Evolutionary conservation across 37 sponge, comb jelly and placozoan species (phyloP).

Genomic region (Halichondria panicea): DNA sequence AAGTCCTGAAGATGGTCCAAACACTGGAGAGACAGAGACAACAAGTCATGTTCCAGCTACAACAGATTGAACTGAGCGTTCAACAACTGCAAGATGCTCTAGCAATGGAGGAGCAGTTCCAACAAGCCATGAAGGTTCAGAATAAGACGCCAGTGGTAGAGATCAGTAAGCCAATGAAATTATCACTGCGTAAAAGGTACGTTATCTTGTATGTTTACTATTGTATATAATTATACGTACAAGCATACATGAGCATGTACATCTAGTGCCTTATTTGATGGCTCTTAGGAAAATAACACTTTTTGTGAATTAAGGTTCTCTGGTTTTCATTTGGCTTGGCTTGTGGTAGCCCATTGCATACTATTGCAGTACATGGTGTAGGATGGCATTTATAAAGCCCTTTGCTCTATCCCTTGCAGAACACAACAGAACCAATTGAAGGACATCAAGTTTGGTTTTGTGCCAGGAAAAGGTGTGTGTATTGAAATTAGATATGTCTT

Average conservation of each 20-base stretch:
- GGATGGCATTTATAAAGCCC: neutral
- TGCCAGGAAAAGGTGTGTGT: constrained; percentile 25
- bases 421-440: constrained; percentile 75
- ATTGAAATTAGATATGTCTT: neutral
- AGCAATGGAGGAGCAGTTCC: constrained; percentile 23
- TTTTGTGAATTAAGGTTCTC: neutral
- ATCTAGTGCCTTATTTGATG: too few relatives aligned
- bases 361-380: too few relatives aligned
- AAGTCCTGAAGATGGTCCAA: constrained; percentile 24
- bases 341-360: too few relatives aligned
- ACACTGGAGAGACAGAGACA: constrained; percentile 50
- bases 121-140: constrained; percentile 35
- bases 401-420: constrained; percentile 23
- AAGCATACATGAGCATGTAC: too few relatives aligned
- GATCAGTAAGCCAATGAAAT: constrained; percentile 27
- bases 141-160: neutral
- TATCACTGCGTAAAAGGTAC: constrained; percentile 66
- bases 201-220: too few relatives aligned
- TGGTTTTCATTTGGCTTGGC: too few relatives aligned
- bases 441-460: constrained; percentile 87
- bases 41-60: constrained; percentile 33
- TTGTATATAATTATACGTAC: too few relatives aligned
- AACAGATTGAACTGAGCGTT: constrained; percentile 1
- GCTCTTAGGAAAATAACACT: too few relatives aligned
- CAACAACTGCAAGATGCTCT: constrained; percentile 7